Base-by-base conservation (phyloP, 2,797 vertebrate genomes). In the Octomys mimax region DNA sequence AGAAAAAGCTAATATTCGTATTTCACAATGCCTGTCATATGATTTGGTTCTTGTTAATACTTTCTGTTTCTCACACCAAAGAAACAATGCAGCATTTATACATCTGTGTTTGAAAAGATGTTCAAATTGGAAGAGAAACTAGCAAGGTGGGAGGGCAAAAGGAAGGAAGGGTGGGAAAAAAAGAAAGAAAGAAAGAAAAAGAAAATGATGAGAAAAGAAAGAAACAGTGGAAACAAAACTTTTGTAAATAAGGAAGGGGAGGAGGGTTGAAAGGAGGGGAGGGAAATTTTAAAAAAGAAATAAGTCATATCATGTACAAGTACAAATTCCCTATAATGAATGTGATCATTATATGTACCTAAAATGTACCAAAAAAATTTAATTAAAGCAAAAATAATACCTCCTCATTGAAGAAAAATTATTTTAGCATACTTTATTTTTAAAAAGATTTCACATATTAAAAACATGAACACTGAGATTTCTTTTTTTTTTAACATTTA, bases 381-480 rank as follows among this genome's bases (percentile, higher is more conserved):
- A 68, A n/a, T n/a, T 68, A 68, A n/a, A 1, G 46, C 88, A 54
- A 86, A 21, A 70, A 21, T 7, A 7, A 42, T 85, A 75, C 5
- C 24, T 36, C 82, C 8, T 84, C 33, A 73, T 73, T 96, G 91
- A 86, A 11, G n/a, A 87, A 95, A 89, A 85, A 52, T 64, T 73
- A 42, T 42, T 46, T 75, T 31, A 52, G 13, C 5, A 31, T 54
- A n/a, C 49, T 89, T 78, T 70, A 59, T 19, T 62, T 86, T 22
- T 26, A 39, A 80, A 2, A 93, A 94, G 7, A 78, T 71, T 77
- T 82, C 18, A 89, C 83, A 87, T 54, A 62, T 39, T 92, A 89
- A 92, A 95, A 39, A n/a, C 9, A 6, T 78, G 13, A 70, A 24
- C 73, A 62, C 1, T 73, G 2, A 42, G 39, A 86, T 89, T 90